Evolutionary conservation across 2,888 invertebrate genomes (phyloP).

Genomic region (Chorisops tibialis): DNA sequence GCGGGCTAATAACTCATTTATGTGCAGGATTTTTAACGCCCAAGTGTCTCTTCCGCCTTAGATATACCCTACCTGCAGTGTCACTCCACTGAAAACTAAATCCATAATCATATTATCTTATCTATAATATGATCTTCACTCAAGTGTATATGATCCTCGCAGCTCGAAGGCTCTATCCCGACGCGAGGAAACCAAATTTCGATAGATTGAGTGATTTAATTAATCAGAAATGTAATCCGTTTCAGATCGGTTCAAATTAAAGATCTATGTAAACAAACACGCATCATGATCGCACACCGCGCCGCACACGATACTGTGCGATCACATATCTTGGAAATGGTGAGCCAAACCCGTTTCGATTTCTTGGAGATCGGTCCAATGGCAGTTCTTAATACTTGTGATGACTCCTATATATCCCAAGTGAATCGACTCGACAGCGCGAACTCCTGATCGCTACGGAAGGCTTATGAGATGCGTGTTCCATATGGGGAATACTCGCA

Average conservation of each 20-base stretch:
- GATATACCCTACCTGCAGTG: too few species aligned
- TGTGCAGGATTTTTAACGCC: slow-evolving; percentile 22
- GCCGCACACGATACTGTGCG: not conserved
- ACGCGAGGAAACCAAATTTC: not conserved
- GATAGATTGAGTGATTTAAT: slow-evolving; percentile 25
- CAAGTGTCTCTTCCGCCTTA: not conserved
- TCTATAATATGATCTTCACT: slow-evolving; percentile 9
- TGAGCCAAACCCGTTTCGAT: not conserved
- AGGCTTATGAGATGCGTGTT: not conserved
- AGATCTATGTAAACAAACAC: slow-evolving; percentile 31
- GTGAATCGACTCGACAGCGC: not conserved
- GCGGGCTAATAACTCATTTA: not conserved
- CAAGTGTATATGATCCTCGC: slow-evolving; percentile 12
- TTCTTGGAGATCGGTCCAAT: not conserved
- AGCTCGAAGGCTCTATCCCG: not conserved
- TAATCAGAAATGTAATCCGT: slow-evolving; percentile 33
- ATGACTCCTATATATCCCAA: too few species aligned
- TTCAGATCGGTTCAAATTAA: slow-evolving; percentile 30
- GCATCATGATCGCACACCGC: slow-evolving; percentile 24
- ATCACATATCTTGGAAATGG: not conserved
- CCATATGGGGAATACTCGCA: slow-evolving; percentile 9
- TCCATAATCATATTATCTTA: not conserved
- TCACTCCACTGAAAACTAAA: slow-evolving; percentile 1
- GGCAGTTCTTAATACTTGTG: too few species aligned
- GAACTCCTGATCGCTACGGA: not conserved